Base-by-base conservation (phyloP, 1,140 invertebrate genomes). In the Lycorma delicatula region DNA sequence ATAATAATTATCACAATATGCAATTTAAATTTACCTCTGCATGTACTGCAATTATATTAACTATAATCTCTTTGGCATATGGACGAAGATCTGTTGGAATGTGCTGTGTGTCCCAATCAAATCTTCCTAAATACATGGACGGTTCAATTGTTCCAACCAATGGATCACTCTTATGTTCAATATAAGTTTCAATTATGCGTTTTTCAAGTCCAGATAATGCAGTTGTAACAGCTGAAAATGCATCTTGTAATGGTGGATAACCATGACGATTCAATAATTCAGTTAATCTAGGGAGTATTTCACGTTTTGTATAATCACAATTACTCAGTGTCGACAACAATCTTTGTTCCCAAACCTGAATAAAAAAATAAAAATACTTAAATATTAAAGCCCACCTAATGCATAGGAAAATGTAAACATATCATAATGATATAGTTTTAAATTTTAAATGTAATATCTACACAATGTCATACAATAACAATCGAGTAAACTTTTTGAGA, bases 61-160 rank as follows among this genome's bases (percentile, higher is more conserved):
- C 86, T 20, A 96, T 80, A 55, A 91, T 90, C 74, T 97, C 91
- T 71, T 97, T 94, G 1, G 91, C 85, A 64, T 97, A 98, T 0
- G 88, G 89, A 44, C 89, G 75, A 1, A 95, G 81, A 68, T 91
- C 89, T 20, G 78, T 80, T 1, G 85, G 83, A 56, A 82, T 78
- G 56, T 82, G 77, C 63, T 85, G 83, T 2, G 82, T 84, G 60
- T 88, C 83, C 85, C 92, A 93, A 64, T 89, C 86, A 68, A 95
- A 90, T 25, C 27, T 25, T 1, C 91, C 91, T 62, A 90, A 75
- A 72, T 95, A 96, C 93, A 98, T 97, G 38, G 88, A 92, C 2
- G 90, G 89, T 74, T 97, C 93, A 60, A 98, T 93, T 13, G 87
- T 91, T 18, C 93, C 93, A 22, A 96, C 87, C 0, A 96, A 74